Evolutionary conservation across 1,140 invertebrate genomes (phyloP), one percentile per base, ranked within the genome.

Genomic region (Zaprionus ghesquierei): DNA sequence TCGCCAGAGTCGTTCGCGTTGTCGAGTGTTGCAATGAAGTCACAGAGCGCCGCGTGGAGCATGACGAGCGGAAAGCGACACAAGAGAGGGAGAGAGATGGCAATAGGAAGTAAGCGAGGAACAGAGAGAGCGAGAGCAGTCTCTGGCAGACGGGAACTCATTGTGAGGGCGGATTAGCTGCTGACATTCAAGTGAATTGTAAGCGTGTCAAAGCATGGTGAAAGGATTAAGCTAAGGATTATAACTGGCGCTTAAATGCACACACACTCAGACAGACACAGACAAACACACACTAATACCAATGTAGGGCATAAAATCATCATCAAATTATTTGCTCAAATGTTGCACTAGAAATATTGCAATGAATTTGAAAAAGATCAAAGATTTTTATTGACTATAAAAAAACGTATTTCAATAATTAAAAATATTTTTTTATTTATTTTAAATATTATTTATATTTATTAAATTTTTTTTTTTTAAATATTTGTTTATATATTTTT

Each of bases 151-250:
- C 74, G 65, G n/a, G 13, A 86, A 60, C 66, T 66, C 84, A 77
- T 79, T 79, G 82, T 76, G 68, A 56, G 70, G 71, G 75, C 79
- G 82, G 82, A 82, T 87, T 87, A 87, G 82, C 75, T 60, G 69
- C 64, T 87, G 82, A 89, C 82, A 89, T 79, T 82, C 65, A 69
- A 82, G 82, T 75, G 82, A 87, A 87, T 87, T 87, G 82, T 87
- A 73, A 87, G 84, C 71, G 82, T 86, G 82, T 82, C 82, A 86
- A 82, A 87, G 79, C 82, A 72, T 73, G 75, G 84, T 59, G 64
- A 87, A 87, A 79, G 82, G 84, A 86, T 86, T 87, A 87, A 70
- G 51, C 78, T 56, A 74, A 51, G 75, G 82, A 87, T 86, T 82
- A 86, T 87, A 75, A 79, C 75, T 63, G 60, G 60, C 31, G 38